phyloP scores from a whole-genome alignment of 1,140 invertebrate species.

The Reticulitermes speratus region DNA sequence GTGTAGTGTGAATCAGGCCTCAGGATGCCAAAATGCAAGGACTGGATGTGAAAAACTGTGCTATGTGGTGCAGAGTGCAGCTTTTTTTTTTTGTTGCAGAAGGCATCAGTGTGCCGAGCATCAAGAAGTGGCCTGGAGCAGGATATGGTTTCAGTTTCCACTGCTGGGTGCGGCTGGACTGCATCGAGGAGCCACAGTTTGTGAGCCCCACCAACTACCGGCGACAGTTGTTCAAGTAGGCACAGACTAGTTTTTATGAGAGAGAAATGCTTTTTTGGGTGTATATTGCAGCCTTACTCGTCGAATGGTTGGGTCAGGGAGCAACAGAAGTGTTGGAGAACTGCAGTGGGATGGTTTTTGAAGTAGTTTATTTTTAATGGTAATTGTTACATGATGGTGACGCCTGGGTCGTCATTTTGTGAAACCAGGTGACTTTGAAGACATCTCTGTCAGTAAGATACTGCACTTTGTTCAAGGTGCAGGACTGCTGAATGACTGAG shows the following conservation, averaged over 20 bases:
- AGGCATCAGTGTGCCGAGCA: slow-evolving; percentile 54
- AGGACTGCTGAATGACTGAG: too few species aligned
- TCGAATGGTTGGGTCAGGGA: background rate
- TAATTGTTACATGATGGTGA: too few species aligned
- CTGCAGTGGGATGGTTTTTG: background rate
- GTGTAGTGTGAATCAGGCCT: too few species aligned
- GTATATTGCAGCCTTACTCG: background rate
- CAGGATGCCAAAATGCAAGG: too few species aligned
- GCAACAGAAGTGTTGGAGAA: background rate
- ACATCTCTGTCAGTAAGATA: too few species aligned
- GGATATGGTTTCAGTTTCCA: slow-evolving; percentile 62
- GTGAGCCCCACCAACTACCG: slow-evolving; percentile 39
- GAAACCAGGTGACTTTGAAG: too few species aligned
- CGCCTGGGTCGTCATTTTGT: too few species aligned
- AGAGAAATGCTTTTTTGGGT: background rate
- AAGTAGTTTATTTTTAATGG: background rate
- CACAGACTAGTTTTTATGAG: slow-evolving; percentile 28
- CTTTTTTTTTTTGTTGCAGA: slow-evolving; percentile 39
- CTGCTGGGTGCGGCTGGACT: slow-evolving; percentile 57
- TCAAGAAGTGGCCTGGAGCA: slow-evolving; percentile 56
- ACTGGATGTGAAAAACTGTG: too few species aligned
- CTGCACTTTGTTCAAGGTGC: too few species aligned
- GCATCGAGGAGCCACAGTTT: slow-evolving; percentile 38
- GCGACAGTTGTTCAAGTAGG: slow-evolving; percentile 54
- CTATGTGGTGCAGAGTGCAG: background rate